phyloP scores from a whole-genome alignment of 2,888 invertebrate genomes.

The Mystacides longicornis region DNA sequence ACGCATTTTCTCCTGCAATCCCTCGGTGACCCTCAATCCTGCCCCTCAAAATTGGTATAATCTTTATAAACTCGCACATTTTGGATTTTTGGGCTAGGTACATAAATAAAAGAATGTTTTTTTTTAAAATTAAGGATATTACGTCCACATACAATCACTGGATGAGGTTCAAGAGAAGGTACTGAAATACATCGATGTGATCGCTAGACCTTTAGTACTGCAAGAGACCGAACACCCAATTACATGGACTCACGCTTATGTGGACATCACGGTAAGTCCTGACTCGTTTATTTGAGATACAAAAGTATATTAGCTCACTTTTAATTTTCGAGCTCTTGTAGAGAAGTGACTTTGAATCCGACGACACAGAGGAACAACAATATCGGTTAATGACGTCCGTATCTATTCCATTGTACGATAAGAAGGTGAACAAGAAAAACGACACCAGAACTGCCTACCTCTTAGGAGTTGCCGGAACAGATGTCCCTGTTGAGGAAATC shows the following conservation, averaged over 20 bases:
- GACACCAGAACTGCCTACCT: slow-evolving; percentile 62
- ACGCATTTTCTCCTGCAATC: no score
- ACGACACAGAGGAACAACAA: slow-evolving; percentile 33
- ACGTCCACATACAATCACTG: slow-evolving; percentile 87
- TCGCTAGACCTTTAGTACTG: slow-evolving; percentile 77
- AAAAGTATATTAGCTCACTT: neutral
- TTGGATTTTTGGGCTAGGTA: no score
- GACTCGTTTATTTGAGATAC: neutral
- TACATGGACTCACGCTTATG: slow-evolving; percentile 93
- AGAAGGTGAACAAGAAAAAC: slow-evolving; percentile 51
- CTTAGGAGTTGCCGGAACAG: slow-evolving; percentile 93
- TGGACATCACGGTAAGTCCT: slow-evolving; percentile 67
- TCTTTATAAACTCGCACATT: no score
- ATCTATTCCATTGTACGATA: slow-evolving; percentile 87
- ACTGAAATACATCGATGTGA: slow-evolving; percentile 89
- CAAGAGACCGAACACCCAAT: slow-evolving; percentile 69
- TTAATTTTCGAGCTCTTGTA: slow-evolving; percentile 9
- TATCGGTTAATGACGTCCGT: slow-evolving; percentile 82
- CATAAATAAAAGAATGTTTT: no score
- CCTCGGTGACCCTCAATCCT: no score
- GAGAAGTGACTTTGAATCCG: slow-evolving; percentile 24
- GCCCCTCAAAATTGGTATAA: no score
- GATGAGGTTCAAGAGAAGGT: slow-evolving; percentile 96
- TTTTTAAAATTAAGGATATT: slow-evolving; percentile 85
- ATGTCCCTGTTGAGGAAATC: slow-evolving; percentile 88